Base-by-base conservation (phyloP, 2,797 vertebrate species). In the Enteromius anoplus region DNA sequence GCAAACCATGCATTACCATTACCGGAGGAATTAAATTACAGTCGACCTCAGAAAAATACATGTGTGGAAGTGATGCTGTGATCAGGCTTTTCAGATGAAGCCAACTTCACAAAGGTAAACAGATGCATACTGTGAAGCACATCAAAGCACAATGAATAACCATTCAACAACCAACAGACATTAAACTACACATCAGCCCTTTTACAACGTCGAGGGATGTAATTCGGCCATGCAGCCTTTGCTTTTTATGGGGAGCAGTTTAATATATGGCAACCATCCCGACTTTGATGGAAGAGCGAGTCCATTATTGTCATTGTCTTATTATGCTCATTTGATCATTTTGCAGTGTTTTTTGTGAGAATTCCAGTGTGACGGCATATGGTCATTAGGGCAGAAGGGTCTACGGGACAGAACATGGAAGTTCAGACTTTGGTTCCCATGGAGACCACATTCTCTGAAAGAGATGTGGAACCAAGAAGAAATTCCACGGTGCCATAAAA, bases 401-500 rank as follows among this genome's bases (percentile, higher is more conserved):
- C 80, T 58, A 71, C 47, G 32, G 12, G 58, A 78, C 80, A 64
- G 60, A 72, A 72, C 75, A 65, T 34, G 32, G 51, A 78, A 55
- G 60, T 75, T 64, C 51, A 60, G 53, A 71, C 73, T 69, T 23
- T 64, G 76, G 81, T 85, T 85, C 83, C 84, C 77, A 78, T 79
- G 72, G 84, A 81, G 64, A 85, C 66, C 53, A 21, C 69, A 32
- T 64, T 66, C 23, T 70, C 42, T 79, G 64, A 82, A 80, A 82
- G 34, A 75, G 23, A 45, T 47, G 47, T 19, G n/a, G 42, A 40
- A 12, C 42, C 60, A 19, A 47, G 21, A 75, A 32, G 14, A 53
- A 87, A 82, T 76, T 85, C 68, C 72, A 80, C 83, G 51, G 77
- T 81, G 82, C 79, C 68, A 62, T 83, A 85, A 88, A 88, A 75